Percentiles rank a stretch among this genome's conserved stretches.
Conservation (phyloP, 2,113 vertebrate species). For the Mystacornis crossleyi region DNA sequence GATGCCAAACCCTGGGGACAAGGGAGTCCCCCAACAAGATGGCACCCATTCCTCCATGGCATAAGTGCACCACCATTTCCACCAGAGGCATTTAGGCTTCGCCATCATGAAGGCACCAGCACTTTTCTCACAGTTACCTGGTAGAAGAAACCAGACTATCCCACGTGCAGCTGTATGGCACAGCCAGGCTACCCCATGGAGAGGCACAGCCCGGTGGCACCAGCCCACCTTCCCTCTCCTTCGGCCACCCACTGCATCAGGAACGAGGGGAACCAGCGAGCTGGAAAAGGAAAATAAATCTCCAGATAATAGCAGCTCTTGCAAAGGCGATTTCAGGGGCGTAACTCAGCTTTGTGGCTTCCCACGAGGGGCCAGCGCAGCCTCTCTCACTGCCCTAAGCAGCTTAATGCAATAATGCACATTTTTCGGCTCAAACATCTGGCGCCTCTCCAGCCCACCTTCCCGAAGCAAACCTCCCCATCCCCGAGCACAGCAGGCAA, state of each 20-base stretch:
- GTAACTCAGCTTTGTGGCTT: background rate
- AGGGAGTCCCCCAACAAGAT: background rate
- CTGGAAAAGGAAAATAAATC: conserved; percentile 40
- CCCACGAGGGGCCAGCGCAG: background rate
- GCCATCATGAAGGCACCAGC: background rate
- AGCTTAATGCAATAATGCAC: background rate
- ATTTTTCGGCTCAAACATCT: background rate
- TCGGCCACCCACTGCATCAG: rapidly evolving
- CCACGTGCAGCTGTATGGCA: rapidly evolving
- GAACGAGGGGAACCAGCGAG: background rate
- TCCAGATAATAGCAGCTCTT: background rate
- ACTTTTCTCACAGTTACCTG: background rate
- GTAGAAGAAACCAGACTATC: background rate
- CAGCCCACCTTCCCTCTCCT: background rate
- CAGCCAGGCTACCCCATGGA: rapidly evolving
- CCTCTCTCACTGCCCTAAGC: background rate
- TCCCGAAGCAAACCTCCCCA: background rate
- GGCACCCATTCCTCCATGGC: rapidly evolving
- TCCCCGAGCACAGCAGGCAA: rapidly evolving
- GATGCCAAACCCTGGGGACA: background rate
- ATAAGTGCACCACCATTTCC: rapidly evolving
- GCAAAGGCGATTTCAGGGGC: conserved; percentile 18
- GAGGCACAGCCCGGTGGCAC: rapidly evolving
- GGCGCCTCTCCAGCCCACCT: background rate
- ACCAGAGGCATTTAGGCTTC: background rate